Evolutionary conservation across 2,888 invertebrate species (phyloP).

Genomic region (Aphrophora alni): DNA sequence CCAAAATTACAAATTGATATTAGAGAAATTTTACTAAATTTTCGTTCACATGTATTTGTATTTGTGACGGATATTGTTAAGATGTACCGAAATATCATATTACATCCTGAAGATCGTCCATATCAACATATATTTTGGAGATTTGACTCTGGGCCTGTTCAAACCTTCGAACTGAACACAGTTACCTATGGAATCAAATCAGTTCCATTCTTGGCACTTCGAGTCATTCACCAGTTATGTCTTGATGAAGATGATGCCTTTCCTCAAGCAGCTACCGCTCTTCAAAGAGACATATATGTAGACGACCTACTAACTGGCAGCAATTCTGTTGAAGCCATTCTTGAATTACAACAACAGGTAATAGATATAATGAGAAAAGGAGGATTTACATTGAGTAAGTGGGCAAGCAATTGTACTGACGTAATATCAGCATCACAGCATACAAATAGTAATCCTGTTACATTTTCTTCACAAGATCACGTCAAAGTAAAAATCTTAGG

Average conservation of each 20-base stretch:
- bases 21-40: too few species aligned
- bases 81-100: too few species aligned
- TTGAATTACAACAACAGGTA: conserved; percentile 8
- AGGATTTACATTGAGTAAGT: conserved; percentile 18
- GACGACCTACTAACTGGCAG: conserved; percentile 18
- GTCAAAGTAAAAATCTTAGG: conserved; percentile 2
- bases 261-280: background rate
- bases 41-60: too few species aligned
- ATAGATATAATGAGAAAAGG: conserved; percentile 3
- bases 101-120: too few species aligned
- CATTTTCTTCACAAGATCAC: too few species aligned
- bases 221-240: conserved; percentile 16
- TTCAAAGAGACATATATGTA: conserved; percentile 6
- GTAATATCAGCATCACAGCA: conserved; percentile 2
- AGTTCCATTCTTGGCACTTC: conserved; percentile 6
- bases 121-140: too few species aligned
- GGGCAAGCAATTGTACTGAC: background rate
- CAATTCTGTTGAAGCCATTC: background rate
- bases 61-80: too few species aligned
- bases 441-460: background rate
- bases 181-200: conserved; percentile 1
- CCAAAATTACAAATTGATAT: too few species aligned
- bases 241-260: conserved; percentile 15
- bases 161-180: conserved; percentile 9
- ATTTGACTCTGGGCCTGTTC: too few species aligned